Evolutionary conservation across 1,140 invertebrate species (phyloP).

Genomic region (Pristionchus pacificus): DNA sequence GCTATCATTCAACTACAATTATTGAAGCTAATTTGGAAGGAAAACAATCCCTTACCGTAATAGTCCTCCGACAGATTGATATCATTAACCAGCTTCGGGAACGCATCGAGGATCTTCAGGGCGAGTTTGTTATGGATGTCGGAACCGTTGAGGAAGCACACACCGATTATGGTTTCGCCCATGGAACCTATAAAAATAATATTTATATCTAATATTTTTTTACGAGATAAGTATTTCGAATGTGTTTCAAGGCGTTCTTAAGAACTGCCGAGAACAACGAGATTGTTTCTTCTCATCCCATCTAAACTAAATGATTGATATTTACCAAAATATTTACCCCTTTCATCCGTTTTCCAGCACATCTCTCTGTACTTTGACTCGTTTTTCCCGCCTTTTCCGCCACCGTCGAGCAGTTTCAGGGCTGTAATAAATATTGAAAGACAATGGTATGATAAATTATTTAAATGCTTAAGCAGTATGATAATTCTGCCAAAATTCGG

Average conservation of each 20-base stretch:
- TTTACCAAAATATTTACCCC: constrained; percentile 57
- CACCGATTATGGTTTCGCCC: constrained; percentile 86
- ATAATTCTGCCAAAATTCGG: too few species aligned
- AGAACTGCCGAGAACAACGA: too few species aligned
- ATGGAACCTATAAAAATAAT: too few species aligned
- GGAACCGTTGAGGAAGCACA: constrained; percentile 85
- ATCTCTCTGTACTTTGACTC: constrained; percentile 72
- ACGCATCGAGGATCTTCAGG: constrained; percentile 79
- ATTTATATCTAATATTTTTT: too few species aligned
- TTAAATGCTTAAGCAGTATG: too few species aligned
- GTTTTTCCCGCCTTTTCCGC: constrained; percentile 62
- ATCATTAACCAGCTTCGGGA: constrained; percentile 90
- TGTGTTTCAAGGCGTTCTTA: too few species aligned
- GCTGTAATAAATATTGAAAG: too few species aligned
- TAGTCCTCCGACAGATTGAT: constrained; percentile 93
- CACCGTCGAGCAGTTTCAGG: constrained; percentile 50
- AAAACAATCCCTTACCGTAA: constrained; percentile 69
- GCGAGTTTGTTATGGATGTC: constrained; percentile 85
- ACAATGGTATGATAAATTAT: too few species aligned
- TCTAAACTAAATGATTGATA: too few species aligned
- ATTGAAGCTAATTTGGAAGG: constrained; percentile 13
- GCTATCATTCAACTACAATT: constrained; percentile 13
- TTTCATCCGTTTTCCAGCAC: constrained; percentile 87
- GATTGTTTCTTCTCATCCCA: too few species aligned
- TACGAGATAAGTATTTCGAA: too few species aligned